A percentile compares a stretch with the other conserved stretches of the same genome.
Conservation (phyloP, 2,113 vertebrate species). For the Cephalopholis sonnerati region DNA sequence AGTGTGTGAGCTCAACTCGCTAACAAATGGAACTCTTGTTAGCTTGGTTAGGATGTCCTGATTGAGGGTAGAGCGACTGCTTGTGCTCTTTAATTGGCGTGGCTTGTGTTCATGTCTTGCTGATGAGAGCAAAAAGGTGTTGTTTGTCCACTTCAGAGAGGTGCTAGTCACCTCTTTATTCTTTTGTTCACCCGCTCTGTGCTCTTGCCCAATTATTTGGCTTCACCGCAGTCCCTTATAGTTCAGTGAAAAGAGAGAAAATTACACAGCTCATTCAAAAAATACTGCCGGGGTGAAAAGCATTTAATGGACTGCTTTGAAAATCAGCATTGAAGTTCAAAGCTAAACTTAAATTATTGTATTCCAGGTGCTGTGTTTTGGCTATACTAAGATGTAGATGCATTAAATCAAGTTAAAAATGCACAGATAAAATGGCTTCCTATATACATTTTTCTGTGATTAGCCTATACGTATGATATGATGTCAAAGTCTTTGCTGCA, state of each 20-base stretch:
- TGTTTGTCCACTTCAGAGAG: conserved; percentile 51
- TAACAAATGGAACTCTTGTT: conserved; percentile 54
- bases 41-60: conserved; percentile 56
- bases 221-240: conserved; percentile 10
- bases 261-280: background rate
- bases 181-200: conserved; percentile 9
- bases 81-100: conserved; percentile 52
- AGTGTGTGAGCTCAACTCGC: conserved; percentile 36
- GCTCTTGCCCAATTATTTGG: conserved; percentile 10
- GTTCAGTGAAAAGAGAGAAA: background rate
- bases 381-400: too few species aligned
- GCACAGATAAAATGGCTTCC: background rate
- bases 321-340: background rate
- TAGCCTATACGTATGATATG: conserved; percentile 12
- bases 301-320: background rate
- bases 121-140: conserved; percentile 57
- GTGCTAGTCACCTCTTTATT: background rate
- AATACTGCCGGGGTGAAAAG: background rate
- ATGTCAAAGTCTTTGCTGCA: conserved; percentile 28
- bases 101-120: conserved; percentile 52
- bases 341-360: background rate
- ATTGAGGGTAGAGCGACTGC: conserved; percentile 58
- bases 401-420: background rate
- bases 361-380: background rate
- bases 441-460: conserved; percentile 6